Percentiles rank a stretch among this genome's conserved stretches.
These are phyloP conservation scores for Drosophila prolongata DNA, from an alignment of 2,888 invertebrate species.

Conservation along the genomic window DNA sequence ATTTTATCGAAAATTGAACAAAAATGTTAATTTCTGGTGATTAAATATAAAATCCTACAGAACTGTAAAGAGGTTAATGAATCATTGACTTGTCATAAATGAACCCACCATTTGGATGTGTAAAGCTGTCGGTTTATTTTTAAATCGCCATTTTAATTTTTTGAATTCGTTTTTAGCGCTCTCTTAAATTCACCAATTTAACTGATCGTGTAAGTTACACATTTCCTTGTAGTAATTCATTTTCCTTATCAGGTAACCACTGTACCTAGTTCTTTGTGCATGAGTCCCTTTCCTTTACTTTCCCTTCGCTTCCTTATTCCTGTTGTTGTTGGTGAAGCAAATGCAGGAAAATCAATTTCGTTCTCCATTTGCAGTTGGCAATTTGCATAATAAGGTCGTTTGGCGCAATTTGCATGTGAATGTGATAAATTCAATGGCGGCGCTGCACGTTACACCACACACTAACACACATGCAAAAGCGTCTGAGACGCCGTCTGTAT, in stretches of 20 bases:
- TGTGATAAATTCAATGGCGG: slow-evolving; percentile 82
- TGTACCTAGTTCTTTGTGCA: slow-evolving; percentile 31
- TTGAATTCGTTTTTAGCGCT: slow-evolving; percentile 10
- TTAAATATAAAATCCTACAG: too few relatives aligned
- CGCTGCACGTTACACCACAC: slow-evolving; percentile 60
- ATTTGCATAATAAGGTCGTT: slow-evolving; percentile 85
- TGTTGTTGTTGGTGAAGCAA: slow-evolving; percentile 59
- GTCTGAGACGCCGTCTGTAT: slow-evolving; percentile 20
- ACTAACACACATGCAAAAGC: slow-evolving; percentile 32
- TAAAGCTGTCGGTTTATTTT: background rate
- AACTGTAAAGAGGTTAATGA: too few relatives aligned
- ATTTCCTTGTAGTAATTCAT: slow-evolving; percentile 40
- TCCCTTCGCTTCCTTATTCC: slow-evolving; percentile 23
- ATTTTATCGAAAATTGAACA: too few relatives aligned
- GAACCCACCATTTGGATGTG: background rate
- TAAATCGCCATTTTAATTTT: background rate
- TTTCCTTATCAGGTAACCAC: slow-evolving; percentile 39
- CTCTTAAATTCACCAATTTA: slow-evolving; percentile 9
- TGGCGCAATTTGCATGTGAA: slow-evolving; percentile 84
- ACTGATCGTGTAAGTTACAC: slow-evolving; percentile 40
- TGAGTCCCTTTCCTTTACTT: slow-evolving; percentile 11
- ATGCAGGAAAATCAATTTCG: slow-evolving; percentile 84
- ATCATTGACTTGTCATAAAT: too few relatives aligned
- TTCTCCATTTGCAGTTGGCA: slow-evolving; percentile 84
- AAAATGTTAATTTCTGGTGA: too few relatives aligned